phyloP scores from a whole-genome alignment of 1,140 invertebrate species.

The Euborellia annulipes region DNA sequence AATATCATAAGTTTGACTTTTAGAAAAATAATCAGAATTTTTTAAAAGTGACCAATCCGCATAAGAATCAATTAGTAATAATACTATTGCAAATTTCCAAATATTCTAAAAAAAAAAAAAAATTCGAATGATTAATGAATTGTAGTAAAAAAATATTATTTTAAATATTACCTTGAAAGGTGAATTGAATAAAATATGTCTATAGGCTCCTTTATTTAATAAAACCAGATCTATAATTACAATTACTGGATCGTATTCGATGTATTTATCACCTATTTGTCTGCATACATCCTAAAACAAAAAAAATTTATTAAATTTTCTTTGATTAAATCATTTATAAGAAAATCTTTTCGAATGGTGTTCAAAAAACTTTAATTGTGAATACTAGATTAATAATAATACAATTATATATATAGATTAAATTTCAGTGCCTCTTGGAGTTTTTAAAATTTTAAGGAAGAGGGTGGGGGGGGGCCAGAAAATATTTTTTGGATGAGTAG shows the following conservation, averaged over 20 bases:
- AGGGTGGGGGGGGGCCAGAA: too few species aligned
- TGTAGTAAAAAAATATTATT: conserved; percentile 30
- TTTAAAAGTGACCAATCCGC: neutral
- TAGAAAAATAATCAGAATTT: neutral
- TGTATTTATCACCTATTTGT: conserved; percentile 66
- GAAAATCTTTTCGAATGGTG: too few species aligned
- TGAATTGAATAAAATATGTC: conserved; percentile 67
- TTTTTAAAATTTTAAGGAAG: too few species aligned
- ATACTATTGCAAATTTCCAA: conserved; percentile 5
- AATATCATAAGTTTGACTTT: conserved; percentile 8
- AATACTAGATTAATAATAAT: too few species aligned
- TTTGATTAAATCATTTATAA: too few species aligned
- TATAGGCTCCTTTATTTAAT: conserved; percentile 58
- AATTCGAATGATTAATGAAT: conserved; percentile 18
- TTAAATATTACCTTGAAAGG: conserved; percentile 31
- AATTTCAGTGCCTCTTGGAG: too few species aligned
- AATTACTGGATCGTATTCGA: conserved; percentile 73
- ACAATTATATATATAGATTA: too few species aligned
- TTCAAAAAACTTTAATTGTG: too few species aligned
- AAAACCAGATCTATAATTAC: conserved; percentile 68
- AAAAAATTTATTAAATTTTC: too few species aligned
- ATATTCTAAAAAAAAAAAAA: too few species aligned
- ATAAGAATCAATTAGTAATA: neutral
- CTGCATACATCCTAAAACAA: conserved; percentile 51
- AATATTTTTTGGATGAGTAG: too few species aligned